Evolutionary conservation across 2,113 vertebrate species (phyloP).

Genomic region (Percina caprodes): DNA sequence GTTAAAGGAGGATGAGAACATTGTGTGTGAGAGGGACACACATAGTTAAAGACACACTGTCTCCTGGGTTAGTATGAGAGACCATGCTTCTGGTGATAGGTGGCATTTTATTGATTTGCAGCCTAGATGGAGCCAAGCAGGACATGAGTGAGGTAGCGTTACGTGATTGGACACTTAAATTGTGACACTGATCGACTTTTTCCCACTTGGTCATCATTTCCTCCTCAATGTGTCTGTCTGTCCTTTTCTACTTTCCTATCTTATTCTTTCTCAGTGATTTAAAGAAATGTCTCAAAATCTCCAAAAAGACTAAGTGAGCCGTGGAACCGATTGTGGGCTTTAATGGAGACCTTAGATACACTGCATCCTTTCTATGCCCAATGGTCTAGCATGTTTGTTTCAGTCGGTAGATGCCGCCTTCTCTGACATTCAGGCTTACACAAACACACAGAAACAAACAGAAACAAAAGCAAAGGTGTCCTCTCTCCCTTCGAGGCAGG

Average conservation of each 20-base stretch:
- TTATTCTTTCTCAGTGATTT: not conserved
- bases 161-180: slow-evolving; percentile 53
- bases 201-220: not conserved
- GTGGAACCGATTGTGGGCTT: not conserved
- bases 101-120: slow-evolving; percentile 70
- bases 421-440: slow-evolving; percentile 8
- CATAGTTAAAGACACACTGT: slow-evolving; percentile 19
- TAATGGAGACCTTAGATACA: slow-evolving; percentile 34
- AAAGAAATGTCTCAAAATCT: slow-evolving; percentile 16
- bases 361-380: slow-evolving; percentile 8
- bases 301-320: slow-evolving; percentile 14
- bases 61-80: slow-evolving; percentile 48
- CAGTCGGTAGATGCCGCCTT: not conserved
- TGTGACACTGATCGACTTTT: slow-evolving; percentile 24
- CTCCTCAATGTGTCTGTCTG: not conserved
- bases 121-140: slow-evolving; percentile 46
- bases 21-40: slow-evolving; percentile 9
- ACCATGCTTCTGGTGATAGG: slow-evolving; percentile 48
- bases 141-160: slow-evolving; percentile 26
- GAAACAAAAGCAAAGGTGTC: slow-evolving; percentile 27
- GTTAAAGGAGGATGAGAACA: slow-evolving; percentile 27
- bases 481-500: slow-evolving; percentile 49
- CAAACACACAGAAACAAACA: slow-evolving; percentile 5
- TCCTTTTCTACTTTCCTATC: not conserved
- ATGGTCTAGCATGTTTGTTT: slow-evolving; percentile 47